Evolutionary conservation across 2,113 vertebrate genomes (phyloP).

Genomic region (Amazona vittata): DNA sequence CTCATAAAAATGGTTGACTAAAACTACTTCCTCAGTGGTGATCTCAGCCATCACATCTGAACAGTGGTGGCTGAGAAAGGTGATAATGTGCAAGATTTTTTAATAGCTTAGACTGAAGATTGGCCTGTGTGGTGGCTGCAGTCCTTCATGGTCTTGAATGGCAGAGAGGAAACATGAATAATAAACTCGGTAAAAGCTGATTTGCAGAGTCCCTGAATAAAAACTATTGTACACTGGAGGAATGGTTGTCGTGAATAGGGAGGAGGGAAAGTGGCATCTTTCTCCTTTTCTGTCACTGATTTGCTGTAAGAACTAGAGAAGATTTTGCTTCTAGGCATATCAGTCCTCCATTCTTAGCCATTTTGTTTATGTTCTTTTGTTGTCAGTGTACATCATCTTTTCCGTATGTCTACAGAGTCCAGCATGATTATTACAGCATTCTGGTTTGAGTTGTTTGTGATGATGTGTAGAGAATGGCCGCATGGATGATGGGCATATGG

Average conservation of each 20-base stretch:
- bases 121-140: background rate
- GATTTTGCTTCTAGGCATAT: background rate
- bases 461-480: background rate
- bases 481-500: rapidly evolving
- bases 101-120: too few relatives aligned
- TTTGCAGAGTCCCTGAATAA: background rate
- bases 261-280: background rate
- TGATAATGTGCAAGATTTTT: background rate
- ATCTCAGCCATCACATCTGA: background rate
- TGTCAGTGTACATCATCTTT: background rate
- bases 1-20: background rate
- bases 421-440: rapidly evolving
- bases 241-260: background rate
- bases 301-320: background rate
- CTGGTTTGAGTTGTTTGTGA: background rate
- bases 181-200: background rate
- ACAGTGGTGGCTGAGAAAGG: background rate
- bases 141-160: background rate
- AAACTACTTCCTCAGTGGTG: background rate
- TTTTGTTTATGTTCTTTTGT: background rate
- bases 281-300: background rate
- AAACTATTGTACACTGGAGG: rapidly evolving
- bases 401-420: rapidly evolving
- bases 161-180: background rate
- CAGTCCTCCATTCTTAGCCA: background rate